These are phyloP conservation scores for Hafferia zeledoni DNA, from an alignment of 2,797 vertebrate genomes.

Conservation along the genomic window DNA sequence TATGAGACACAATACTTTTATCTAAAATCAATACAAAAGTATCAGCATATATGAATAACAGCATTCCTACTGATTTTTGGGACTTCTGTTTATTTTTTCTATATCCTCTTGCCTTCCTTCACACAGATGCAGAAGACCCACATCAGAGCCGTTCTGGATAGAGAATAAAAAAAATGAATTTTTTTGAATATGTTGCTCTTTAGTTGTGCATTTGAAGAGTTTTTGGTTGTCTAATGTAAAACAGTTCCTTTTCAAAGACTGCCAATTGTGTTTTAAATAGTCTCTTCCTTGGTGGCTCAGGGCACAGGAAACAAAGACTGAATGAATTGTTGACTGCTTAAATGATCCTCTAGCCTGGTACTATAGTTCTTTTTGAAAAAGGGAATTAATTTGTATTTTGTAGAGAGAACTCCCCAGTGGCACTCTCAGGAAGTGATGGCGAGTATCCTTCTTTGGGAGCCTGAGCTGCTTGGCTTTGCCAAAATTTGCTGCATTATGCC, in stretches of 20 bases:
- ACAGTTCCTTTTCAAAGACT: neutral
- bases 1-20: neutral
- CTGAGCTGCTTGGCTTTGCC: neutral
- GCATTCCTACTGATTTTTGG: neutral
- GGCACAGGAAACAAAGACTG: neutral
- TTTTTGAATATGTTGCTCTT: neutral
- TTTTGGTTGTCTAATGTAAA: neutral
- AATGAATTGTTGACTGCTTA: neutral
- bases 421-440: neutral
- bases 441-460: neutral
- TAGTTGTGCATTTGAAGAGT: neutral
- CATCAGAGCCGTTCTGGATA: neutral
- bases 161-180: neutral
- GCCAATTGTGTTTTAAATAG: neutral
- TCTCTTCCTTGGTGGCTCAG: neutral
- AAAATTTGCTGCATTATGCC: neutral
- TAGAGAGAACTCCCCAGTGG: neutral
- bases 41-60: neutral
- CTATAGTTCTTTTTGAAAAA: neutral
- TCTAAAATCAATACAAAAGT: neutral
- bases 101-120: neutral
- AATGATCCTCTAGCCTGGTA: neutral
- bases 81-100: neutral
- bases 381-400: neutral
- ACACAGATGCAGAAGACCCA: neutral